phyloP scores from a whole-genome alignment of 2,888 invertebrate genomes.

The Cylindroiulus punctatus region DNA sequence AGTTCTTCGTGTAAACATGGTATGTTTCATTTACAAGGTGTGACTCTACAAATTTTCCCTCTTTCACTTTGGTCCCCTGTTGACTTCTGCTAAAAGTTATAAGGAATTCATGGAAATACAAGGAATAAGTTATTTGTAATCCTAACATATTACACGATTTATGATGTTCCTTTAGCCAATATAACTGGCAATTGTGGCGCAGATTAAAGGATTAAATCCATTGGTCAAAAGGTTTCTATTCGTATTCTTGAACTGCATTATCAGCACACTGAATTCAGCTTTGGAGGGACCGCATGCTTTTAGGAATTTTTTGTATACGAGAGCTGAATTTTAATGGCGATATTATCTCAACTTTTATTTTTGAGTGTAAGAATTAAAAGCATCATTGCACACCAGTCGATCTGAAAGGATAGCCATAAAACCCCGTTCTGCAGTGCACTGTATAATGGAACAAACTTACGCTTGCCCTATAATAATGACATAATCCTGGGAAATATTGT shows the following conservation, averaged over 20 bases:
- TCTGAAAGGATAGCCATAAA: conserved; percentile 1
- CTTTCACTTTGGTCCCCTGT: background rate
- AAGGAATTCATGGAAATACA: conserved; percentile 21
- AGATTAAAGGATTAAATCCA: conserved; percentile 18
- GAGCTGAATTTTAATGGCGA: conserved; percentile 6
- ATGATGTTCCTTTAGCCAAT: background rate
- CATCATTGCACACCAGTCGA: background rate
- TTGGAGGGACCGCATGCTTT: conserved; percentile 29
- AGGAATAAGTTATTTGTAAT: conserved; percentile 9
- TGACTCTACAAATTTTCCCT: background rate
- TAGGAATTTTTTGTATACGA: conserved; percentile 33
- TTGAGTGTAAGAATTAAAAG: conserved; percentile 17
- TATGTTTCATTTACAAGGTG: no score
- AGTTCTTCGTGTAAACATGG: no score
- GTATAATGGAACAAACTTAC: no score
- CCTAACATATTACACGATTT: background rate
- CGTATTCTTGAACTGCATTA: conserved; percentile 4
- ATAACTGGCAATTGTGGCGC: conserved; percentile 23
- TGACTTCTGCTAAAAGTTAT: background rate
- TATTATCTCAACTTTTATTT: background rate
- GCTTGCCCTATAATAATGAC: background rate
- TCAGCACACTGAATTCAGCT: background rate
- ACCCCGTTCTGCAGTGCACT: background rate
- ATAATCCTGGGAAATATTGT: background rate
- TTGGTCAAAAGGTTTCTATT: conserved; percentile 3